These are phyloP conservation scores for Stomorhina lunata DNA, from an alignment of 2,888 invertebrate genomes.

Conservation along the genomic window DNA sequence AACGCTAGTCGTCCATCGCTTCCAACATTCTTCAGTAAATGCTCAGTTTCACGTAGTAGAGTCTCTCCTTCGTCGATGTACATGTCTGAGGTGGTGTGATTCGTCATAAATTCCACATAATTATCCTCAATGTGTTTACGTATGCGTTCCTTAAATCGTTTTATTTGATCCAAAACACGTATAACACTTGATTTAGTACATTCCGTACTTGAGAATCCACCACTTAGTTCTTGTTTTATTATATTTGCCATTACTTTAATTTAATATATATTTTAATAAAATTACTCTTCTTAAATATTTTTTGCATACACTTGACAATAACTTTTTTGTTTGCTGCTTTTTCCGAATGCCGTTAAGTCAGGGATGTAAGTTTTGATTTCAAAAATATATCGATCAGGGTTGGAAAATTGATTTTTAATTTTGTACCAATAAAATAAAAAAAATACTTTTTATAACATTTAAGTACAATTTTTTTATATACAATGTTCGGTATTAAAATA, in stretches of 20 bases:
- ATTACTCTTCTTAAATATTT: no score
- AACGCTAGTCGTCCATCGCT: slow-evolving; percentile 83
- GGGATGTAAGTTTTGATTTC: no score
- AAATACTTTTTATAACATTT: no score
- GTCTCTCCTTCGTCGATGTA: slow-evolving; percentile 75
- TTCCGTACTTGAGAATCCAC: slow-evolving; percentile 62
- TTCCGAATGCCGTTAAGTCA: background rate
- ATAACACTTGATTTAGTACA: slow-evolving; percentile 74
- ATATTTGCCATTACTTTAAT: background rate
- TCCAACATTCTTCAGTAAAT: slow-evolving; percentile 80
- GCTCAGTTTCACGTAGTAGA: slow-evolving; percentile 73
- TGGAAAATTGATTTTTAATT: no score
- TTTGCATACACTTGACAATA: background rate
- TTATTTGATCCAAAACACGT: slow-evolving; percentile 75
- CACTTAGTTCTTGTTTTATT: slow-evolving; percentile 27
- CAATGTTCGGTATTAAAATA: no score
- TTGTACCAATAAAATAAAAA: no score
- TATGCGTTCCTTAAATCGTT: slow-evolving; percentile 76
- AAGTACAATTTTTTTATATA: no score
- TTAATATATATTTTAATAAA: background rate
- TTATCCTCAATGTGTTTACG: slow-evolving; percentile 78
- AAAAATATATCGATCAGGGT: no score
- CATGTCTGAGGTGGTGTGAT: slow-evolving; percentile 75
- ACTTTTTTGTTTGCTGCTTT: background rate
- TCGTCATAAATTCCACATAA: slow-evolving; percentile 77